phyloP scores from a whole-genome alignment of 2,888 invertebrate genomes.

The Phalera bucephala region DNA sequence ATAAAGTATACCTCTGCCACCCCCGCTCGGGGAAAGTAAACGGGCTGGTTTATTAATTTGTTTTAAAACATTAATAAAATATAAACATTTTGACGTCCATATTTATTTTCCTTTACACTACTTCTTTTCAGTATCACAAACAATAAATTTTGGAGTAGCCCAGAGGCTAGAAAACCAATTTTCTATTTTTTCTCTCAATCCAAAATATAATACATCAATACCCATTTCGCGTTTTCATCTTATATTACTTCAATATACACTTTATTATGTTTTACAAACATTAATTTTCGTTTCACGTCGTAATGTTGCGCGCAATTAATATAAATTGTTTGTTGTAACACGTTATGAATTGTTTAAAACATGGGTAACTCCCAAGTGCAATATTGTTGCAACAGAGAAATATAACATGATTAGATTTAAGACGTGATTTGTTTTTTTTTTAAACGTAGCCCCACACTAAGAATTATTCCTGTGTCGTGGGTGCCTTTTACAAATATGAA shows the following conservation, averaged over 20 bases:
- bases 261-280: conserved; percentile 11
- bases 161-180: conserved; percentile 14
- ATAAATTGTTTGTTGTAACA: conserved; percentile 15
- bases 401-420: too few relatives aligned
- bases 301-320: conserved; percentile 4
- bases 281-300: conserved; percentile 15
- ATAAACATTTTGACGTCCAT: not conserved
- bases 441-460: too few relatives aligned
- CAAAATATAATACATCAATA: conserved; percentile 28
- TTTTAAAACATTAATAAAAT: too few relatives aligned
- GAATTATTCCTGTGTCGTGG: too few relatives aligned
- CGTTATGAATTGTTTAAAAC: conserved; percentile 12
- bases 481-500: too few relatives aligned
- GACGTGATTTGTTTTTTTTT: too few relatives aligned
- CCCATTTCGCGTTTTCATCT: conserved; percentile 15
- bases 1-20: too few relatives aligned
- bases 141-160: conserved; percentile 1
- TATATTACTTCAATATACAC: conserved; percentile 14
- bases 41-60: too few relatives aligned
- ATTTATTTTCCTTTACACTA: not conserved
- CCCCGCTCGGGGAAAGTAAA: too few relatives aligned
- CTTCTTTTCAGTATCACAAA: not conserved
- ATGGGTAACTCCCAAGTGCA: conserved; percentile 11
- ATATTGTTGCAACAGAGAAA: not conserved
- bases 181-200: conserved; percentile 9